Evolutionary conservation across 1,140 invertebrate species (phyloP).

Genomic region (Micrasema longulum): DNA sequence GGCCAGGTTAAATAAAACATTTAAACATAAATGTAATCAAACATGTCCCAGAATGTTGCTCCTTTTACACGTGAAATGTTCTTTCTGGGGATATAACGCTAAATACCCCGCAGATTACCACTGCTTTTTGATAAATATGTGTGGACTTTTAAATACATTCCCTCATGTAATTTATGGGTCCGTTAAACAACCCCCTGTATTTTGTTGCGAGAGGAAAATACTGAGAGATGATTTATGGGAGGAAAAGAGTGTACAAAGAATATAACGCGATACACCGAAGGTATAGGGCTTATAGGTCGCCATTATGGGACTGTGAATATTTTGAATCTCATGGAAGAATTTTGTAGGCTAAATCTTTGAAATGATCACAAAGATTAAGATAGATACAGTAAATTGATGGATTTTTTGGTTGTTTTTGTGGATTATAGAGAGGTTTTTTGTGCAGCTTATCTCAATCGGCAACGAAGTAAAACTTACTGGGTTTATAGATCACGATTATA

Average conservation of each 20-base stretch:
- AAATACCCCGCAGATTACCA: not conserved
- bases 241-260: slow-evolving; percentile 20
- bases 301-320: not conserved
- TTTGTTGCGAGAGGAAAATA: slow-evolving; percentile 9
- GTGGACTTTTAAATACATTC: slow-evolving; percentile 13
- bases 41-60: not conserved
- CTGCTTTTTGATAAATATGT: slow-evolving; percentile 12
- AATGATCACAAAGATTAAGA: not conserved
- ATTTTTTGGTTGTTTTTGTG: not conserved
- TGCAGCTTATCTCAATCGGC: too few species aligned
- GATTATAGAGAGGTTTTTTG: too few species aligned
- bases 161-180: not conserved
- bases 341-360: not conserved
- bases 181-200: slow-evolving; percentile 13
- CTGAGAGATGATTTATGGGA: slow-evolving; percentile 10
- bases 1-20: not conserved
- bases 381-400: not conserved
- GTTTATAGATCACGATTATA: not conserved
- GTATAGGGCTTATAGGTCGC: not conserved
- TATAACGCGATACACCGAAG: not conserved
- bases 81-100: not conserved
- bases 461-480: too few species aligned
- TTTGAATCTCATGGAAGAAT: not conserved
- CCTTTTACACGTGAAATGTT: not conserved
- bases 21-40: not conserved